Percentiles rank a stretch among this genome's conserved stretches.
phyloP scores from a whole-genome alignment of 2,113 vertebrate genomes.

The Murina feae region DNA sequence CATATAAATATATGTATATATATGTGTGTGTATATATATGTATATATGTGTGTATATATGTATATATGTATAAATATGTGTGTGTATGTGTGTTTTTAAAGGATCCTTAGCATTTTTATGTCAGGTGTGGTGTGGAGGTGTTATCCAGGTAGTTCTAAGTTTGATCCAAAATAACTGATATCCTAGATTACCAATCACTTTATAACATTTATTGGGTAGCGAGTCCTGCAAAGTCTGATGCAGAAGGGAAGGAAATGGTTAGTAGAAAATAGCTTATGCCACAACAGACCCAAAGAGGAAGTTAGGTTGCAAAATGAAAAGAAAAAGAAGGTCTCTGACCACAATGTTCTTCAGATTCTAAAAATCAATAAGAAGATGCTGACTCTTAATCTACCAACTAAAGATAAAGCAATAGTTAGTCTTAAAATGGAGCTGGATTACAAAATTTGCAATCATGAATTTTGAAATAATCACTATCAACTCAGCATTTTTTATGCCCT shows the following conservation, averaged over 20 bases:
- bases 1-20: not conserved
- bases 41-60: not conserved
- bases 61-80: not conserved
- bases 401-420: not conserved
- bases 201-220: not conserved
- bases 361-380: constrained; percentile 63
- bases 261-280: not conserved
- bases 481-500: not conserved
- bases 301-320: not conserved
- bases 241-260: not conserved
- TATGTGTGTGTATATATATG: too few relatives aligned
- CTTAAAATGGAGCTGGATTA: not conserved
- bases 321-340: not conserved
- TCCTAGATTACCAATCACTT: not conserved
- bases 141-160: not conserved
- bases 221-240: not conserved
- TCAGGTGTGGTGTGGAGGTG: not conserved
- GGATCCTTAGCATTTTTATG: not conserved
- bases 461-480: not conserved
- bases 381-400: not conserved
- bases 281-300: constrained; percentile 40
- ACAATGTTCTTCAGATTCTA: constrained; percentile 53
- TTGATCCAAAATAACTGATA: not conserved
- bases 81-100: not conserved
- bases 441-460: not conserved